Conservation (phyloP, 2,888 invertebrate genomes). For the Volucella zonaria region DNA sequence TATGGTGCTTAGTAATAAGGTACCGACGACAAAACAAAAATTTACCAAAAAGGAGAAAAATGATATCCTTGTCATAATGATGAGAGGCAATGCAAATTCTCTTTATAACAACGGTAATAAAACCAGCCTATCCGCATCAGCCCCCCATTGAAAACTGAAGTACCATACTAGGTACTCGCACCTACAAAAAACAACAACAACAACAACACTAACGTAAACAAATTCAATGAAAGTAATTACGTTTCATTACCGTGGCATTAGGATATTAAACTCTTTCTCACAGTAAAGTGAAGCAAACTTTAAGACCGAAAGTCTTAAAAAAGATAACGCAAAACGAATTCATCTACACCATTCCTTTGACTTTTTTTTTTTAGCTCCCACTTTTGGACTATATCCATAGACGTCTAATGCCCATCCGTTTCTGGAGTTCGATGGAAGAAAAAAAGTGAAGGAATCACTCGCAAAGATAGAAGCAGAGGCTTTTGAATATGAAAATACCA, state of each 20-base stretch:
- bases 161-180: too few species aligned
- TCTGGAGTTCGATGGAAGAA: constrained; percentile 3
- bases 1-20: constrained; percentile 9
- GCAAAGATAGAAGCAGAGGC: constrained; percentile 33
- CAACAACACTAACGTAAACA: constrained; percentile 33
- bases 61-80: constrained; percentile 47
- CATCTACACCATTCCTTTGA: background rate
- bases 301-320: constrained; percentile 4
- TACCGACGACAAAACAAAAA: background rate
- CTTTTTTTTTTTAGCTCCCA: background rate
- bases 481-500: constrained; percentile 18
- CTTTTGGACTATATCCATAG: too few species aligned
- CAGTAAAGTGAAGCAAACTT: constrained; percentile 44
- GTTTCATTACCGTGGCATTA: constrained; percentile 66
- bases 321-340: constrained; percentile 44
- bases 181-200: background rate
- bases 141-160: too few species aligned
- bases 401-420: background rate
- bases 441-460: constrained; percentile 16
- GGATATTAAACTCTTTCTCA: constrained; percentile 50
- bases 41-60: constrained; percentile 1
- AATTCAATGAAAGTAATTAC: constrained; percentile 64
- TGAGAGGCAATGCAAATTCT: constrained; percentile 47
- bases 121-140: constrained; percentile 18
- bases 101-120: constrained; percentile 46